phyloP scores from a whole-genome alignment of 2,113 vertebrate genomes.

The Ictidomys tridecemlineatus region DNA sequence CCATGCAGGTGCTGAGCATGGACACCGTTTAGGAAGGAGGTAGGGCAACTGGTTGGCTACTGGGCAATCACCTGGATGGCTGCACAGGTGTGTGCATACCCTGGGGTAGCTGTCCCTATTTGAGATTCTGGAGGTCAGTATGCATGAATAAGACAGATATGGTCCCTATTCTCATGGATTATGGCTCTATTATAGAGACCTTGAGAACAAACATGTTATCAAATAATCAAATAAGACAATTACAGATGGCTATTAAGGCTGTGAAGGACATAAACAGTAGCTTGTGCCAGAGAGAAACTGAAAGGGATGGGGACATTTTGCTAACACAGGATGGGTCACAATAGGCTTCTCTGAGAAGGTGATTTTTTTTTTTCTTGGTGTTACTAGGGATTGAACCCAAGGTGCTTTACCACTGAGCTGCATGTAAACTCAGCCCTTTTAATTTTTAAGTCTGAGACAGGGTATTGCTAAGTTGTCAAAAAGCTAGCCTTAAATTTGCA shows the following conservation, averaged over 20 bases:
- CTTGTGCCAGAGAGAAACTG: not conserved
- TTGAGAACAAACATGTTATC: slow-evolving; percentile 18
- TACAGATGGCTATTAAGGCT: slow-evolving; percentile 54
- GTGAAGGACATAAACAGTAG: slow-evolving; percentile 29
- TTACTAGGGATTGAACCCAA: no score
- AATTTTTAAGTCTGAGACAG: no score
- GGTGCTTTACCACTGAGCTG: no score
- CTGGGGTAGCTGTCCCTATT: not conserved
- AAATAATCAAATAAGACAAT: slow-evolving; percentile 67
- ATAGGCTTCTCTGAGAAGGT: not conserved
- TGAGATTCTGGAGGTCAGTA: not conserved
- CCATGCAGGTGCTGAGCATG: rapidly evolving
- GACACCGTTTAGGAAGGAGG: not conserved
- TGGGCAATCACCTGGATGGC: not conserved
- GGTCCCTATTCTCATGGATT: not conserved
- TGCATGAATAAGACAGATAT: not conserved
- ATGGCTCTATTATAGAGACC: not conserved
- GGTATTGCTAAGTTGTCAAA: no score
- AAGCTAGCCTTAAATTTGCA: no score
- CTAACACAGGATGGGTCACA: not conserved
- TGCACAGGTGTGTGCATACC: not conserved
- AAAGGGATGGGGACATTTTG: not conserved
- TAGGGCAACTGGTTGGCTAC: not conserved
- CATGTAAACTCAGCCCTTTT: no score
- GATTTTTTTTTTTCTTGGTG: not conserved